A percentile compares a stretch with the other conserved stretches of the same genome.
These are phyloP conservation scores for Tortricodes alternella DNA, from an alignment of 2,888 invertebrate species.

Conservation along the genomic window DNA sequence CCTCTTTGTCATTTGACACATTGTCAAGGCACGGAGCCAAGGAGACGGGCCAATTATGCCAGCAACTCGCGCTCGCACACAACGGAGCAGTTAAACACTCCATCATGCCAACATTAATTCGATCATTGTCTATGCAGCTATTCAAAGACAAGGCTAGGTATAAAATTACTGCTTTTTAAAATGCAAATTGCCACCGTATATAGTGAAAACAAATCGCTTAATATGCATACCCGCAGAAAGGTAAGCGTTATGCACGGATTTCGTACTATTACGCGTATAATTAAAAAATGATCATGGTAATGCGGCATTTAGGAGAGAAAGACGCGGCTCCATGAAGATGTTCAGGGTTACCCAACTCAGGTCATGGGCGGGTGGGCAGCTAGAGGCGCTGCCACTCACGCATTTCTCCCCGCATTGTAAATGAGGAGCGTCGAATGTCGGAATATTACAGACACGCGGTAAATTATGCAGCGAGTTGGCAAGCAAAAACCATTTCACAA, in stretches of 20 bases:
- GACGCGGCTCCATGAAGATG: neutral
- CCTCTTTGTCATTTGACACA: slow-evolving; percentile 64
- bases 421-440: slow-evolving; percentile 30
- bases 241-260: slow-evolving; percentile 16
- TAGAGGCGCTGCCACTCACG: slow-evolving; percentile 3
- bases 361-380: slow-evolving; percentile 15
- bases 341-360: slow-evolving; percentile 23
- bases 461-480: slow-evolving; percentile 36
- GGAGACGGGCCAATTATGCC: slow-evolving; percentile 43
- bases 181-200: slow-evolving; percentile 14
- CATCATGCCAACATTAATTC: neutral
- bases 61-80: neutral
- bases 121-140: slow-evolving; percentile 15
- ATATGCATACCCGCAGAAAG: slow-evolving; percentile 28
- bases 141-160: slow-evolving; percentile 9
- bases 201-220: slow-evolving; percentile 30
- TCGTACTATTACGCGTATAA: slow-evolving; percentile 3
- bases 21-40: slow-evolving; percentile 68
- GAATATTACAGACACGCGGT: slow-evolving; percentile 25
- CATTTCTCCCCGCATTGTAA: slow-evolving; percentile 16
- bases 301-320: slow-evolving; percentile 13
- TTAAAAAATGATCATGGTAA: slow-evolving; percentile 14
- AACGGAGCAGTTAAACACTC: neutral
- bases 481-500: slow-evolving; percentile 46
- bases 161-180: slow-evolving; percentile 10